Base-by-base conservation (phyloP, 1,140 invertebrate species). In the Gonatopus flavifemur region DNA sequence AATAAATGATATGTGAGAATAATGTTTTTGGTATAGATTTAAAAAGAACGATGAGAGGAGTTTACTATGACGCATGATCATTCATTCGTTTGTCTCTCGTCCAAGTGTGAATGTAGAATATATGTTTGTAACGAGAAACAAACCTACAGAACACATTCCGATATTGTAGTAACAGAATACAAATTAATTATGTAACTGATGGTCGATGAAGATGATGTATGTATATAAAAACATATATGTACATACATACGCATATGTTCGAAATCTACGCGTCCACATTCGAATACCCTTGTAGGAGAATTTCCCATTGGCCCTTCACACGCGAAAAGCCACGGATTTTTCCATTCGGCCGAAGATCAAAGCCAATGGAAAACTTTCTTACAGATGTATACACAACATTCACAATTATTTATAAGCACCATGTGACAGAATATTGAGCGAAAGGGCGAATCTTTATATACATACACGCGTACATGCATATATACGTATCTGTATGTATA, bases 51-150 rank as follows among this genome's bases (percentile, higher is more conserved):
- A 10, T 18, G 28, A 52, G 22, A 33, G 30, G 32, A 28, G 32
- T 19, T 22, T 18, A 46, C 41, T 35, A 22, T 41, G 46, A 70
- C 66, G 73, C 59, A 56, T 58, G 44, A 74, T n/a, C n/a, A n/a
- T n/a, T n/a, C 70, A 75, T 74, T 75, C 71, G 70, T 64, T 59
- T 74, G 69, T 72, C 64, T 65, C 62, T 64, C 43, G 39, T 67
- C 33, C 42, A 52, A 62, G 59, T 63, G 56, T 64, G 57, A 65
- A 68, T 55, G 57, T 64, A 55, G 41, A 53, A 56, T 46, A n/a
- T n/a, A 41, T 25, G n/a, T n/a, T n/a, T 48, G 49, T 41, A 40
- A 47, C 52, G 56, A 53, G 55, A 61, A 55, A n/a, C n/a, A 57
- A 62, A 50, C 49, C 55, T 57, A 56, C 53, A 44, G 15, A 57